Evolutionary conservation across 2,888 invertebrate species (phyloP), one percentile per base, ranked within the genome.

Genomic region (Philereme vetulata): DNA sequence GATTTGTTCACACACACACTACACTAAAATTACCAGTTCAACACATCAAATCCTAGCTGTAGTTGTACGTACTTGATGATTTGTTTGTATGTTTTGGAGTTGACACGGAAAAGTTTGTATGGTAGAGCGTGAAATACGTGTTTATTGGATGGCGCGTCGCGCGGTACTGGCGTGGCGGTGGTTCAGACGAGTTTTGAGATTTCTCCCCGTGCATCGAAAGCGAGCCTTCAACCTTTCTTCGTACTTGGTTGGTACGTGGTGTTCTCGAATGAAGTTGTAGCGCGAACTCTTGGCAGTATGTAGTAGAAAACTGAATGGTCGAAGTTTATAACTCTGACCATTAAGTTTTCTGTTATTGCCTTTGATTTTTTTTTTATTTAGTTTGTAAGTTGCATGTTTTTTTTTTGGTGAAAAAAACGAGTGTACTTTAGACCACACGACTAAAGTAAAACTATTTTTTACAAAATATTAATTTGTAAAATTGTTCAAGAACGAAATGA

Each of bases 191-290:
- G 90, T 89, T 81, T 70, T 76, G 81, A 84, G 90, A 90, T 91
- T 91, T 91, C 91, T 90, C 91, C 89, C 89, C 88, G 89, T 86
- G 86, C 90, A 90, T 84, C 87, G 90, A 90, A 91, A 90, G 88
- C 90, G 82, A 88, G 85, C 86, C 85, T 85, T 78, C 77, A 71
- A 79, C 87, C 88, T 90, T 90, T 90, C 90, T 88, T 90, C 81
- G 80, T 77, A 73, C 81, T 21, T 76, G 74, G 70, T 65, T 66
- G 61, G 66, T 86, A 89, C 88, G 72, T 75, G 42, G 34, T 45
- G 62, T 72, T 76, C 77, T 79, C 81, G 76, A 73, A 67, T 21
- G 21, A 5, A 44, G 7, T 5, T 44, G 10, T 10, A 38, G 6
- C 35, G 36, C 43, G 5, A 42, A 11, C 32, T 46, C 9, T n/a